Base-by-base conservation (phyloP, 2,888 invertebrate genomes). In the Euplexia lucipara region DNA sequence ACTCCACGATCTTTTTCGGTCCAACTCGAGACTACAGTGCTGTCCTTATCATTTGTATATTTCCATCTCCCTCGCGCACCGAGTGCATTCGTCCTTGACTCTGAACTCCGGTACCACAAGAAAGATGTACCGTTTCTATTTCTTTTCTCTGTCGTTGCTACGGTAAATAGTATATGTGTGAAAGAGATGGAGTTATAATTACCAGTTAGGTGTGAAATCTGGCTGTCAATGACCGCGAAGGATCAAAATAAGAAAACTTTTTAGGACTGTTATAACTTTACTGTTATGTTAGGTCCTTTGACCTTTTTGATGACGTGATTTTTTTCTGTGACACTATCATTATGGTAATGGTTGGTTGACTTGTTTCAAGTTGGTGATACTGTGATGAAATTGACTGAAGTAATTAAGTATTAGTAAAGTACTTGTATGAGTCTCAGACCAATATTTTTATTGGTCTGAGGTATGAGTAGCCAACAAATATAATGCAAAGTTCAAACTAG, bases 51-150 rank as follows among this genome's bases (percentile, higher is more conserved):
- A 69, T 42, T 70, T 69, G 56, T 78, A 85, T 86, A 76, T 62
- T 62, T 30, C 74, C 73, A 65, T 90, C 88, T 88, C 84, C 76
- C 64, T 90, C 78, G 60, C 51, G 68, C 81, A 67, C 70, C 72
- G 81, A 90, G 91, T 91, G 91, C 91, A 90, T 86, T 90, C 93
- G 94, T 92, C 93, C 94, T 94, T 92, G 92, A 92, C 91, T 91
- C 77, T 88, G 89, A 90, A 86, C 90, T 85, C 81, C 78, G 82
- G 75, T 86, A 81, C 83, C 83, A 83, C 81, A 83, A 88, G 89
- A 88, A 88, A 86, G 88, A 92, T 90, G 88, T 94, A 92, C 94
- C 94, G 95, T 94, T 93, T 84, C 75, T 69, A 78, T 87, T 81
- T 80, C 68, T 70, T 81, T 65, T 91, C 91, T 88, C 85, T 78